Base-by-base conservation (phyloP, 2,888 invertebrate genomes). In the Drosophila niveifrons region DNA sequence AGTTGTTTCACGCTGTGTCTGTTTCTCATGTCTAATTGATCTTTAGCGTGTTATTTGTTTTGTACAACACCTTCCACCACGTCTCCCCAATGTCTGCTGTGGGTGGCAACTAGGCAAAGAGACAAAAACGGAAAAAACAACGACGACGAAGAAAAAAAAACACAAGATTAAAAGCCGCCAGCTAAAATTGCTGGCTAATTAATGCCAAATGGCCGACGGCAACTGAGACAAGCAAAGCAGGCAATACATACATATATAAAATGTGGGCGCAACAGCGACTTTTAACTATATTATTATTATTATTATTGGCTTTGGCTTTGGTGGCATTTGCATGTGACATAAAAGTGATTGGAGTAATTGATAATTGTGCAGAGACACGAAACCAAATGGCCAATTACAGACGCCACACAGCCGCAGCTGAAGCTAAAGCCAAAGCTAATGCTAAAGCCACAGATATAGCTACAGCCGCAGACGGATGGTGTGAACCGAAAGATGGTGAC, bases 271-370 rank as follows among this genome's bases (percentile, higher is more conserved):
- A 70, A 85, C 82, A 48, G 46, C 72, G 65, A 75, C 80, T 82
- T 82, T 67, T 85, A 82, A 82, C 78, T 82, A 75, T 72, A 78
- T 78, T 78, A 82, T 85, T 82, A 82, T 82, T 82, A 84, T 73
- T 76, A 74, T 81, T 83, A 82, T 76, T 76, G 64, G 64, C 52
- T 58, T 51, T 58, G 64, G 53, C 57, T 62, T 23, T 53, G 61
- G 15, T 80, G 85, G 78, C 87, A 85, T 87, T 85, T 87, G 87
- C 87, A 87, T 87, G 85, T 87, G 87, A 87, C 87, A 85, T 84
- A 87, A 76, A 87, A 87, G 84, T 80, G 87, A 85, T 85, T 85
- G 87, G 75, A 78, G 82, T 84, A 87, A 87, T 87, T 85, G 87
- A 87, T 85, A 85, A 85, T 85, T 82, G 84, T 78, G 72, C 80